Evolutionary conservation across 2,113 vertebrate species (phyloP).

Genomic region (Arenaria interpres): DNA sequence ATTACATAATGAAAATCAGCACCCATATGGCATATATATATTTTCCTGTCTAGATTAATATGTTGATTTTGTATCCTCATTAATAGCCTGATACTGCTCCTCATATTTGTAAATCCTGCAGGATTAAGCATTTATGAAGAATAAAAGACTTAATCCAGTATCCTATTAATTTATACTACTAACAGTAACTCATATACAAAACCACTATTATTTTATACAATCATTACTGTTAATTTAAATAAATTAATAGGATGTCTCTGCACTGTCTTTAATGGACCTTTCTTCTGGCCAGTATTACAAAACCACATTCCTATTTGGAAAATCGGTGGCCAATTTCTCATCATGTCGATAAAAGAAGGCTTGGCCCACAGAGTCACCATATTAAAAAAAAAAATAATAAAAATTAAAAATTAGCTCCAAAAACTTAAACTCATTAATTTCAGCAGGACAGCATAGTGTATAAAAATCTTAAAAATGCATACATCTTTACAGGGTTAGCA

Average conservation of each 20-base stretch:
- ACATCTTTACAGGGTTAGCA: background rate
- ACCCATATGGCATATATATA: background rate
- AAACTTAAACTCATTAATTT: background rate
- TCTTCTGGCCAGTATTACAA: background rate
- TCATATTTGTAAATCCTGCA: background rate
- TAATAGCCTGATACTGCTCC: background rate
- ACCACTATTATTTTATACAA: background rate
- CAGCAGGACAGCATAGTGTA: background rate
- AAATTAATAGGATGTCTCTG: background rate
- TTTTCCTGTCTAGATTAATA: too few relatives aligned
- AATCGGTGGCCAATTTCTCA: background rate
- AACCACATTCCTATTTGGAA: background rate
- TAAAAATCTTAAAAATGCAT: background rate
- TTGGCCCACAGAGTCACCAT: background rate
- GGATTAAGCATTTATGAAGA: background rate
- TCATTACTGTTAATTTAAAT: background rate
- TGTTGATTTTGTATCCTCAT: background rate
- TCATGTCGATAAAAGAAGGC: background rate
- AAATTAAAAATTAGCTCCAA: background rate
- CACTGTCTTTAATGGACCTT: background rate
- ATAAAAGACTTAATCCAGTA: background rate
- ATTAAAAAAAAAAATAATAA: background rate
- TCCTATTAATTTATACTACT: background rate
- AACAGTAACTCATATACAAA: background rate
- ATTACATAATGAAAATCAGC: background rate